Evolutionary conservation across 1,140 invertebrate species (phyloP).

Genomic region (Drosophila obscura): DNA sequence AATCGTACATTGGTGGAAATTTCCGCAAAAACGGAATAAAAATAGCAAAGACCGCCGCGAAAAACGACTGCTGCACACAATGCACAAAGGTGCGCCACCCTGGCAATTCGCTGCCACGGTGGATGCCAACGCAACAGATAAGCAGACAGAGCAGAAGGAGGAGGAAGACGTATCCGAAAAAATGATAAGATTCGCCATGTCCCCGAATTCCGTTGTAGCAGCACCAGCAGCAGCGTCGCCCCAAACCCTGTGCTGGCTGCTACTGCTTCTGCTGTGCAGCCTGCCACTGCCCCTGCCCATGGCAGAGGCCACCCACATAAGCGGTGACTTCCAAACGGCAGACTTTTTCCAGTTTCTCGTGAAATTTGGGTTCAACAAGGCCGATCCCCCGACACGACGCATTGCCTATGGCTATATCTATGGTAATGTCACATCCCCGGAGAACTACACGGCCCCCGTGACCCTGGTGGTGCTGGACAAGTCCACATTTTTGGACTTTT

Average conservation of each 20-base stretch:
- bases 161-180: conserved; percentile 14
- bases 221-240: conserved; percentile 1
- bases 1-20: conserved; percentile 48
- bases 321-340: conserved; percentile 87
- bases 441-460: conserved; percentile 87
- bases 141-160: neutral
- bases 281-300: conserved; percentile 24
- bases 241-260: conserved; percentile 23
- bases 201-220: conserved; percentile 23
- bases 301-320: conserved; percentile 62
- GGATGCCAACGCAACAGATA: conserved; percentile 84
- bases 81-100: conserved; percentile 76
- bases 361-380: conserved; percentile 98
- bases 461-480: conserved; percentile 95
- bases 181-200: conserved; percentile 61
- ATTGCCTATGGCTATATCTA: conserved; percentile 95
- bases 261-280: conserved; percentile 21
- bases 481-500: conserved; percentile 94
- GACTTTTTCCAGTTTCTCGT: conserved; percentile 96
- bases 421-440: conserved; percentile 93
- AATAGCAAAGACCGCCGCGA: conserved; percentile 24
- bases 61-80: conserved; percentile 52
- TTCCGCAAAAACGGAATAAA: conserved; percentile 68
- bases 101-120: conserved; percentile 50
- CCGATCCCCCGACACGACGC: conserved; percentile 90